Evolutionary conservation across 1,140 invertebrate genomes (phyloP), one percentile per base, ranked within the genome.

Genomic region (Bombus confusus): DNA sequence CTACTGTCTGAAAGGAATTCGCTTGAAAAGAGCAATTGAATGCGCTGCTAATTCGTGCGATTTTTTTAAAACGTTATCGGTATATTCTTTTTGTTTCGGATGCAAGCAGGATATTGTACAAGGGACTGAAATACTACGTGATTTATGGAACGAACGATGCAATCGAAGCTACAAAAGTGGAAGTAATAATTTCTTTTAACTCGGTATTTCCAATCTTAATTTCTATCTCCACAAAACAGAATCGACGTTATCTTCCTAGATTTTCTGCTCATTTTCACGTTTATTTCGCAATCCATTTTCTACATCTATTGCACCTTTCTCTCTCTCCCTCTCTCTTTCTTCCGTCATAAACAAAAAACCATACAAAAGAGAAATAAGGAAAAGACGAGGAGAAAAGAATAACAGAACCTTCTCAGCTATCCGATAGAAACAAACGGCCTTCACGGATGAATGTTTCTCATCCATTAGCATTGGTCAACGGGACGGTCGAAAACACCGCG

Each of bases 401-500:
- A 37, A 68, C 34, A 22, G 0, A 22, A 15, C 1, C 37, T 68
- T 37, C 8, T 25, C 13, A n/a, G 13, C 9, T 25, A 25, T 9
- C 22, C 37, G 39, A 22, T 43, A 80, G 18, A 66, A 66, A 28
- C 43, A 80, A 52, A 43, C 28, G 25, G 37, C n/a, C 12, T n/a
- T 82, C 41, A 15, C 37, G 59, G 18, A 47, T 66, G 12, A 75
- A 75, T 39, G 72, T 22, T 39, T 25, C 47, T 52, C 52, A 25
- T 34, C 4, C 41, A 47, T 74, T 34, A 47, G 31, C 39, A 15
- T 41, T 28, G 80, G 69, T 74, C 71, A 82, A 82, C 69, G 31
- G 25, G 25, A 41, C 22, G 31, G 34, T 43, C 18, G 62, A 77
- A 77, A 78, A 83, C 66, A 66, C 28, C 37, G 74, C 52, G 74